phyloP scores from a whole-genome alignment of 2,113 vertebrate species.

The Oreochromis tanganicae region DNA sequence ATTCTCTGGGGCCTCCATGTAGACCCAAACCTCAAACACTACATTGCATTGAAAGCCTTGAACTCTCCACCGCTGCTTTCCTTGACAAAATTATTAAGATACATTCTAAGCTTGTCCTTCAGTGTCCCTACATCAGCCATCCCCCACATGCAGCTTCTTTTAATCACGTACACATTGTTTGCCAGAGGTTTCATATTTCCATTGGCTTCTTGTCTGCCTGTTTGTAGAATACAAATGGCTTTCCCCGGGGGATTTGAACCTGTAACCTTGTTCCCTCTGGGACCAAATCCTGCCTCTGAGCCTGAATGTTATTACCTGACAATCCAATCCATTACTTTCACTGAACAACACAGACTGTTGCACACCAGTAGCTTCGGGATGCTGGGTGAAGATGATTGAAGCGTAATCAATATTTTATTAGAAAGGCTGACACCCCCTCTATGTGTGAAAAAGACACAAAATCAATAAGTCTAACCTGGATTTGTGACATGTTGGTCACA shows the following conservation, averaged over 20 bases:
- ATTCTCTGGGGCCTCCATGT: neutral
- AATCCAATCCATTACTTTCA: neutral
- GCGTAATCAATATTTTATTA: conserved; percentile 25
- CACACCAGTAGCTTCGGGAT: neutral
- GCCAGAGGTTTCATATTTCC: neutral
- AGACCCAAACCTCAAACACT: rapidly evolving
- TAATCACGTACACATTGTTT: neutral
- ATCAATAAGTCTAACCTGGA: neutral
- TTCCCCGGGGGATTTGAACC: neutral
- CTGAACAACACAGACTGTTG: neutral
- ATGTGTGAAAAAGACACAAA: neutral
- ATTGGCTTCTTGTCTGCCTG: neutral
- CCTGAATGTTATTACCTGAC: neutral
- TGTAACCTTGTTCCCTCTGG: neutral
- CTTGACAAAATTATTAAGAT: neutral
- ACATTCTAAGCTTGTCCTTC: neutral
- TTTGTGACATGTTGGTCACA: neutral
- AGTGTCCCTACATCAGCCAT: neutral
- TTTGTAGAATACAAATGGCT: neutral
- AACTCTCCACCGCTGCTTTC: neutral
- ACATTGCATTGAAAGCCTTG: too few species aligned
- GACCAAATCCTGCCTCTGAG: neutral
- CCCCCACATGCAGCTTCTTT: neutral
- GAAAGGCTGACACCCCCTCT: neutral
- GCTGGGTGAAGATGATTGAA: neutral